Evolutionary conservation across 1,140 invertebrate species (phyloP), one percentile per base, ranked within the genome.

Genomic region (Sminthurides bifidus): DNA sequence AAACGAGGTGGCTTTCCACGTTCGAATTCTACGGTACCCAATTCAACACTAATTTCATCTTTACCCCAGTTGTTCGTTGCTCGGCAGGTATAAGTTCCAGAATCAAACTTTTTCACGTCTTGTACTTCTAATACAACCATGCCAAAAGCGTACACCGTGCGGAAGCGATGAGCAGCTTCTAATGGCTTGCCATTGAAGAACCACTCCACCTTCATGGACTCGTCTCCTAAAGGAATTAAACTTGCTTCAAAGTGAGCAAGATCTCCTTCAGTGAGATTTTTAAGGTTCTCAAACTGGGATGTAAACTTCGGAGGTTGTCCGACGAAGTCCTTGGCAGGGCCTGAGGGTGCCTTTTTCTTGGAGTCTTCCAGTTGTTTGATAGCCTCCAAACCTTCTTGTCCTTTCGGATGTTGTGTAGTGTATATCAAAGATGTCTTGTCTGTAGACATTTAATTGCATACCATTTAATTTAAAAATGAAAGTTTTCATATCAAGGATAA

Each of bases 201-300:
- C 93, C 93, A 98, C 76, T 97, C 91, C 26, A 98, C 88, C 26
- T 84, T 80, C 92, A 97, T 96, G 26, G 83, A 88, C 68, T 95
- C 89, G 70, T 97, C 92, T 23, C 91, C 91, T 48, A 90, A 83
- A 12, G 92, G 92, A 29, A 89, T 84, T 0, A 97, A 75, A 35
- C 87, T 89, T 15, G 89, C 92, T 73, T 96, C 92, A 69, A 93
- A 94, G 68, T 92, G 89, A 65, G 88, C 89, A 63, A 92, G 84
- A 72, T 92, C 87, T 37, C 88, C 87, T 74, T 92, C 89, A 12
- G 79, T 83, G 15, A 92, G 73, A 65, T 90, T 87, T 5, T 75
- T 74, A 43, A 92, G 75, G 63, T 88, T 82, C 65, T 85, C 78
- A 69, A 89, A 90, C 69, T 70, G 57, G 37, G 40, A 43, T 19